Conservation (phyloP, 2,888 invertebrate genomes). For the Drosophila robusta region DNA sequence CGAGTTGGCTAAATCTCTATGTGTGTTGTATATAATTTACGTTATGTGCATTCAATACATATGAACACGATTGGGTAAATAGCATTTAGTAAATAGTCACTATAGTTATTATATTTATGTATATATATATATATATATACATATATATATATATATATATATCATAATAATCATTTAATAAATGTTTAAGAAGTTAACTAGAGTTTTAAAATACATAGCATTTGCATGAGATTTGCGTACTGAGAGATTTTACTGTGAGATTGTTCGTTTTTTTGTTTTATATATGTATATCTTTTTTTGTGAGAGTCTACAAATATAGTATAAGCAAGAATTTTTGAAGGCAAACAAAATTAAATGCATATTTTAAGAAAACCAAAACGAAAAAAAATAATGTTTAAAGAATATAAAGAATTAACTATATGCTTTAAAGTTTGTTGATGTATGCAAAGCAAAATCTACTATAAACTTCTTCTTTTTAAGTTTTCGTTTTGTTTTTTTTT, state of each 20-base stretch:
- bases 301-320: conserved; percentile 35
- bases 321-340: conserved; percentile 26
- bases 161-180: conserved; percentile 49
- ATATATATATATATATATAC: conserved; percentile 23
- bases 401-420: conserved; percentile 23
- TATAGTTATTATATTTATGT: conserved; percentile 65
- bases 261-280: conserved; percentile 29
- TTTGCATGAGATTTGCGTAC: conserved; percentile 48
- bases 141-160: conserved; percentile 28
- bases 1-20: conserved; percentile 21
- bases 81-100: conserved; percentile 68
- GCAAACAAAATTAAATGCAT: conserved; percentile 66
- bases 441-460: conserved; percentile 45
- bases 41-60: conserved; percentile 62
- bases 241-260: conserved; percentile 43
- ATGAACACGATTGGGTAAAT: conserved; percentile 72
- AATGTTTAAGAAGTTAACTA: conserved; percentile 76
- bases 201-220: conserved; percentile 59
- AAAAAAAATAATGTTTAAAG: conserved; percentile 10
- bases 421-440: conserved; percentile 14
- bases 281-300: conserved; percentile 3
- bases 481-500: conserved; percentile 25
- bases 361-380: conserved; percentile 24
- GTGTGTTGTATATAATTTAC: conserved; percentile 28
- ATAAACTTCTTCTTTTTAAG: conserved; percentile 22